Evolutionary conservation across 2,888 invertebrate genomes (phyloP).

Genomic region (Uloborus plumipes): DNA sequence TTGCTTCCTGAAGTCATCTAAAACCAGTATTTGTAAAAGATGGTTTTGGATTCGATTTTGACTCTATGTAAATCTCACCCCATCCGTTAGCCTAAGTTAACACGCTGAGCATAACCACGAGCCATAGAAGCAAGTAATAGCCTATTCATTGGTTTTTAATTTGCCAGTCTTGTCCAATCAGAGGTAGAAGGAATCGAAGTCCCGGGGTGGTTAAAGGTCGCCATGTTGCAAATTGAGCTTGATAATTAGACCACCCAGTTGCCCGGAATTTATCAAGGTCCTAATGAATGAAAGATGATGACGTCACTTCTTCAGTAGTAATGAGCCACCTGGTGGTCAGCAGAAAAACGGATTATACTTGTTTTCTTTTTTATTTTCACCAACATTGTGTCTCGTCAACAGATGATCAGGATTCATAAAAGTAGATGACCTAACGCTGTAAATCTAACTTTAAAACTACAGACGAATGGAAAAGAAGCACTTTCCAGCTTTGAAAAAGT

Average conservation of each 20-base stretch:
- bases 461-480: too few species aligned
- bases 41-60: too few species aligned
- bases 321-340: constrained; percentile 41
- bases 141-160: constrained; percentile 43
- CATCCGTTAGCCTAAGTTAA: too few species aligned
- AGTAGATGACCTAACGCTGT: too few species aligned
- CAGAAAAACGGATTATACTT: constrained; percentile 3
- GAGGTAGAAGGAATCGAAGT: constrained; percentile 22
- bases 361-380: too few species aligned
- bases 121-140: constrained; percentile 17
- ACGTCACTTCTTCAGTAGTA: constrained; percentile 29
- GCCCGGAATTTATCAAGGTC: constrained; percentile 16
- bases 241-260: constrained; percentile 59
- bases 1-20: too few species aligned
- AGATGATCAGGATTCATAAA: too few species aligned
- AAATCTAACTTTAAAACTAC: too few species aligned
- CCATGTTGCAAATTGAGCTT: constrained; percentile 23
- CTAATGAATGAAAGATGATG: constrained; percentile 18
- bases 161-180: constrained; percentile 14
- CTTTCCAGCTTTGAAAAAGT: too few species aligned
- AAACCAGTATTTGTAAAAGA: too few species aligned
- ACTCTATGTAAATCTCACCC: too few species aligned
- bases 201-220: constrained; percentile 40
- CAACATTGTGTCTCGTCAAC: too few species aligned
- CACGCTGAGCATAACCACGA: neutral